phyloP scores from a whole-genome alignment of 2,113 vertebrate genomes.

The Engraulis encrasicolus region DNA sequence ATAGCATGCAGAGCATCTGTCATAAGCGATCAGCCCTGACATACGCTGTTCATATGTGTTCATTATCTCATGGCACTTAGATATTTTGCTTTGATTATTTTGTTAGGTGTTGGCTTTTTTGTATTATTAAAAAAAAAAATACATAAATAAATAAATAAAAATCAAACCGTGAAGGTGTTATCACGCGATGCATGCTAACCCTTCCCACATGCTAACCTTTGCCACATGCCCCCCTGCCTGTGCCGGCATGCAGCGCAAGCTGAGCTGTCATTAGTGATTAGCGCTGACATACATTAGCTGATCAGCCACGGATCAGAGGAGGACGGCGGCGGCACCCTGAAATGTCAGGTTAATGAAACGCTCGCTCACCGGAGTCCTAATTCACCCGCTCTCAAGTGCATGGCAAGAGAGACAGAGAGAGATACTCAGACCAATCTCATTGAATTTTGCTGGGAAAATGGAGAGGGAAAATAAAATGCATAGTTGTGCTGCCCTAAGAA shows the following conservation, averaged over 20 bases:
- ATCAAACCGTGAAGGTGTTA: background rate
- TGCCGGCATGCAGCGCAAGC: background rate
- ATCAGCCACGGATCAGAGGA: background rate
- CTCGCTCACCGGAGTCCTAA: background rate
- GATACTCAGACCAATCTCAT: no score
- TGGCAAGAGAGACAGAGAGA: background rate
- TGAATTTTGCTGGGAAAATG: no score
- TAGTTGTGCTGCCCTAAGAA: no score
- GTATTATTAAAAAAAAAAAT: no score
- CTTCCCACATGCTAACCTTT: constrained; percentile 6
- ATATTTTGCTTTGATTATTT: background rate
- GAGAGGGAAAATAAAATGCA: no score
- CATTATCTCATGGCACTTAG: no score
- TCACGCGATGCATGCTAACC: background rate
- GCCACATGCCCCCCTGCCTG: background rate
- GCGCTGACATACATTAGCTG: constrained; percentile 12
- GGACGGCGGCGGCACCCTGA: background rate
- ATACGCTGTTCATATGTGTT: no score
- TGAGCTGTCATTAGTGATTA: background rate
- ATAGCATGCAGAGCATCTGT: no score
- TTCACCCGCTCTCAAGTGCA: background rate
- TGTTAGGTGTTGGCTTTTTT: background rate
- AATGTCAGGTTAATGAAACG: constrained; percentile 15
- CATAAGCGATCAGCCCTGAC: no score
- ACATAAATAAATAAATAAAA: no score